Percentiles rank a stretch among this genome's conserved stretches.
Evolutionary conservation across 2,113 vertebrate species (phyloP).

Genomic region (Cynopterus brachyotis): DNA sequence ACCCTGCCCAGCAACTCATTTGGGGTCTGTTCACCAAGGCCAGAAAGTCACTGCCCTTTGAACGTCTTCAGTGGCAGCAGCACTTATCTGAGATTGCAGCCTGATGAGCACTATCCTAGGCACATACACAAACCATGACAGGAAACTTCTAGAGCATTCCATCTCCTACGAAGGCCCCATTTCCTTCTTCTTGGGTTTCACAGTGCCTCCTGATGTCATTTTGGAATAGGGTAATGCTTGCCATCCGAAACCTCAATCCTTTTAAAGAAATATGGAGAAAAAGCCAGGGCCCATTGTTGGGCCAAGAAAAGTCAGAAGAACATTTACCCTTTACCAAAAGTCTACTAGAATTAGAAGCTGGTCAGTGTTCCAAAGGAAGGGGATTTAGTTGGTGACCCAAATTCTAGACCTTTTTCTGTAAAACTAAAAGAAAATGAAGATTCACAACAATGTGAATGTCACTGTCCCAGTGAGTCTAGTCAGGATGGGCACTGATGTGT

Average conservation of each 20-base stretch:
- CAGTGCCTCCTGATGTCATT: neutral
- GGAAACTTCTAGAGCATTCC: neutral
- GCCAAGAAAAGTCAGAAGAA: neutral
- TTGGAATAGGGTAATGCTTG: neutral
- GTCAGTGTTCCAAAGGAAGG: neutral
- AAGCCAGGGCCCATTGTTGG: neutral
- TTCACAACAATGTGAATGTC: constrained; percentile 8
- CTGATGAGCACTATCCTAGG: neutral
- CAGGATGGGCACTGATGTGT: constrained; percentile 45
- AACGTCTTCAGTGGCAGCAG: neutral
- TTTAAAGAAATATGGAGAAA: neutral
- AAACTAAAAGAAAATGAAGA: constrained; percentile 55
- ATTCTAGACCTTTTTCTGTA: constrained; percentile 56
- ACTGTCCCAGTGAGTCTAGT: constrained; percentile 54
- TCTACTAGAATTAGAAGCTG: neutral
- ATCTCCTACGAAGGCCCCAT: neutral
- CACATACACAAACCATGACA: neutral
- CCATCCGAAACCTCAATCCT: neutral
- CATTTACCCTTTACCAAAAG: neutral
- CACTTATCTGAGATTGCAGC: neutral
- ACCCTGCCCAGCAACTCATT: neutral
- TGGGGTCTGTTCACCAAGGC: neutral
- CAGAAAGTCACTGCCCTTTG: neutral
- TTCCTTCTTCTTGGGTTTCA: neutral
- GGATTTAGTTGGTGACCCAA: neutral